phyloP scores from a whole-genome alignment of 2,797 vertebrate species.

The Odontamblyopus lacepedii region DNA sequence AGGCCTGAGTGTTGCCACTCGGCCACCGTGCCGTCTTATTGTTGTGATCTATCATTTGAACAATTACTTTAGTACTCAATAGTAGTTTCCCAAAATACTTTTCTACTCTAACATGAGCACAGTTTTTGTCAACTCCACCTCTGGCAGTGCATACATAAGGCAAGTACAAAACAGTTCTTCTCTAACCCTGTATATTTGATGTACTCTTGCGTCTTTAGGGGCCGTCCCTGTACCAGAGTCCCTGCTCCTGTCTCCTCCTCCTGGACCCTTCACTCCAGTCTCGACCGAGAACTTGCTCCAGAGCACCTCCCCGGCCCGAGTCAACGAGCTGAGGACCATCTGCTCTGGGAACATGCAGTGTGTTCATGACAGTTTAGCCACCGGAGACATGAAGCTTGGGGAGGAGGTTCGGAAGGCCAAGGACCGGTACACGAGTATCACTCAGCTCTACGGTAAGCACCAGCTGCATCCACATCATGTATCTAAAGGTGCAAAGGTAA shows the following conservation, averaged over 20 bases:
- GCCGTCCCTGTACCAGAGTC: conserved; percentile 81
- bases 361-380: conserved; percentile 74
- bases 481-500: neutral
- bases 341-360: conserved; percentile 73
- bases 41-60: too few relatives aligned
- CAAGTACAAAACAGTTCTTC: neutral
- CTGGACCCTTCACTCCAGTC: conserved; percentile 41
- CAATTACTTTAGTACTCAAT: too few relatives aligned
- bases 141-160: too few relatives aligned
- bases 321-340: conserved; percentile 51
- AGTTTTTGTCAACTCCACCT: too few relatives aligned
- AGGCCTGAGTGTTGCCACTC: too few relatives aligned
- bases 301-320: conserved; percentile 48
- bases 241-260: conserved; percentile 69
- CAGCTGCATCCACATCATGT: neutral
- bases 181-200: neutral
- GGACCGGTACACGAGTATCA: conserved; percentile 52
- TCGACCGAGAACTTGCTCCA: conserved; percentile 60
- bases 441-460: conserved; percentile 68
- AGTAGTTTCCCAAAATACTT: too few relatives aligned
- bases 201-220: conserved; percentile 65
- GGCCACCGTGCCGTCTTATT: too few relatives aligned
- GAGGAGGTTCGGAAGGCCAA: conserved; percentile 63
- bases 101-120: too few relatives aligned
- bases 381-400: conserved; percentile 63